A percentile compares a stretch with the other conserved stretches of the same genome.
Conservation (phyloP, 2,113 vertebrate genomes). For the Microtus richardsoni region DNA sequence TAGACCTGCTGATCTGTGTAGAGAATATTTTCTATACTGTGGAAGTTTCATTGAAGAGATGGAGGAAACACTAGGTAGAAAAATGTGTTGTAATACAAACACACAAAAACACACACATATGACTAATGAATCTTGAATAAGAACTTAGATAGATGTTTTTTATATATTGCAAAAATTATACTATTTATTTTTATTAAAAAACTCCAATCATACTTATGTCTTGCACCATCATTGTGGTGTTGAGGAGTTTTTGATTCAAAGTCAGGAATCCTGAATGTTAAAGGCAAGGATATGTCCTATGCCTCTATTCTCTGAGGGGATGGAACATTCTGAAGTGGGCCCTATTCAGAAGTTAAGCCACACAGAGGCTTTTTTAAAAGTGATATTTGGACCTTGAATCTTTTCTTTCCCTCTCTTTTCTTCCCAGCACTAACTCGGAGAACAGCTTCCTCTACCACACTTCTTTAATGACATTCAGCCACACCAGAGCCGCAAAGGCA, state of each 20-base stretch:
- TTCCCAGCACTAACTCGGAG: neutral
- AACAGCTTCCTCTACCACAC: neutral
- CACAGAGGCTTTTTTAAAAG: accelerated
- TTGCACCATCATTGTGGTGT: neutral
- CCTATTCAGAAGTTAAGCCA: too few species aligned
- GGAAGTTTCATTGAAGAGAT: conserved; percentile 8
- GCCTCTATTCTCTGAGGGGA: neutral
- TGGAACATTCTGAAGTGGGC: neutral
- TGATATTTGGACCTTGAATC: too few species aligned
- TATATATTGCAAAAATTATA: neutral
- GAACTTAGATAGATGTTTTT: neutral
- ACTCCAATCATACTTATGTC: neutral
- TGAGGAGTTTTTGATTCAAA: neutral
- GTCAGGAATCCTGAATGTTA: neutral
- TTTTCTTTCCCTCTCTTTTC: neutral
- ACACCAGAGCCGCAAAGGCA: neutral
- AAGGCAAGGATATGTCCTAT: neutral
- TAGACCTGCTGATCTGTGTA: neutral
- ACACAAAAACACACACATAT: neutral
- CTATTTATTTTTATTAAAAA: neutral
- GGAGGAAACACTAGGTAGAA: neutral
- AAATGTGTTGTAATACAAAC: neutral
- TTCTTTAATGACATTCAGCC: neutral
- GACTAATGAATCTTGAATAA: neutral
- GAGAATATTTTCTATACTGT: neutral